Conservation (phyloP, 2,797 vertebrate species). For the Emydoidea blandingii region DNA sequence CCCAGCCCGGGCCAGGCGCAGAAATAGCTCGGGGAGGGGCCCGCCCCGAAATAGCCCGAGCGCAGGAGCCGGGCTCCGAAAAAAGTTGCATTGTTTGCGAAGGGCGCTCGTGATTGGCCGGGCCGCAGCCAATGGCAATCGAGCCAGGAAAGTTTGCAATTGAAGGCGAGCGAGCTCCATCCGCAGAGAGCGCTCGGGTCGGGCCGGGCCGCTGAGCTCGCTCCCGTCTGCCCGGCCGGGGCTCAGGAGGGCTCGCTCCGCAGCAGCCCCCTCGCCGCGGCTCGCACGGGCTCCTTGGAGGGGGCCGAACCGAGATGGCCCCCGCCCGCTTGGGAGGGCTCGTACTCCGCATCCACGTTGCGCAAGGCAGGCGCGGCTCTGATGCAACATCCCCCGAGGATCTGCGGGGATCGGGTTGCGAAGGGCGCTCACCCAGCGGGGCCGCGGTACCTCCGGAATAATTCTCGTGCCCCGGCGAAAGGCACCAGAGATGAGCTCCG, state of each 20-base stretch:
- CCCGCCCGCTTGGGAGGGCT: background rate
- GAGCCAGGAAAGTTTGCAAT: background rate
- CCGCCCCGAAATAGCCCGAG: background rate
- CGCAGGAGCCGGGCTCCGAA: background rate
- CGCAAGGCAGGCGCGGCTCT: background rate
- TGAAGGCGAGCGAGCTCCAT: background rate
- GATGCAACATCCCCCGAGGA: background rate
- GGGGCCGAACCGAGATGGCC: background rate
- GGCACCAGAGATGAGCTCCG: background rate
- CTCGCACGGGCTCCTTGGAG: too few species aligned
- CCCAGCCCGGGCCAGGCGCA: background rate
- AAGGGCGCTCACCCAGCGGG: too few species aligned
- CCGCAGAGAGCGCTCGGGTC: background rate
- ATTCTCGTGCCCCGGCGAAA: fast-evolving
- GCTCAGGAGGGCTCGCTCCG: too few species aligned
- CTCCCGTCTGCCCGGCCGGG: background rate
- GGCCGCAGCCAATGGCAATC: background rate
- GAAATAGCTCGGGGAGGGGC: too few species aligned
- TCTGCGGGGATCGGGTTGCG: too few species aligned
- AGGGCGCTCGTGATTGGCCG: background rate
- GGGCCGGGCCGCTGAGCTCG: background rate
- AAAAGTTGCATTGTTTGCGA: constrained; percentile 17
- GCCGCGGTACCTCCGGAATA: background rate
- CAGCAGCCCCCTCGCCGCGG: too few species aligned
- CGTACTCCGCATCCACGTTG: background rate